A percentile compares a stretch with the other conserved stretches of the same genome.
phyloP scores from a whole-genome alignment of 2,113 vertebrate species.

The Amazona guildingii region DNA sequence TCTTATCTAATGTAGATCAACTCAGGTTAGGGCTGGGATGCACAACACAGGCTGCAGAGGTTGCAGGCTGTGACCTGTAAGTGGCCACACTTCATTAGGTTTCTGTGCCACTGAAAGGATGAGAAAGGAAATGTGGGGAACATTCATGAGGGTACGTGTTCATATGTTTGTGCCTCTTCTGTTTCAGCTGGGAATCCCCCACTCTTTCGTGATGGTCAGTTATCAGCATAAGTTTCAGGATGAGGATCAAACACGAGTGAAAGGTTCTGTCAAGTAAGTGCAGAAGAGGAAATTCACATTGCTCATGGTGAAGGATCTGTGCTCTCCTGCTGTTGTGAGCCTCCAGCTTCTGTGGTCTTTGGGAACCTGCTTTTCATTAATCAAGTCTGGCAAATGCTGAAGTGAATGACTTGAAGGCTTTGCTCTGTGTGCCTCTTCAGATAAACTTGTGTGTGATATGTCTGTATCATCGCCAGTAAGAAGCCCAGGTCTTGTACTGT shows the following conservation, averaged over 20 bases:
- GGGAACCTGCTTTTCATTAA: background rate
- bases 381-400: background rate
- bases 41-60: background rate
- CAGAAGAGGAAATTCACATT: background rate
- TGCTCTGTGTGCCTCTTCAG: background rate
- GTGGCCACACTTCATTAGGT: background rate
- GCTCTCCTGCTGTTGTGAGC: background rate
- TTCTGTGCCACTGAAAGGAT: background rate
- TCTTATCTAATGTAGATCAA: accelerated
- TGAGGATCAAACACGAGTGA: constrained; percentile 94
- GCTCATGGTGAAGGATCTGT: background rate
- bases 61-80: background rate
- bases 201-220: constrained; percentile 94
- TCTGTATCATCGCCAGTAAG: background rate
- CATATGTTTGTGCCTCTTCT: background rate
- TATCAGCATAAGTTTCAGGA: constrained; percentile 99
- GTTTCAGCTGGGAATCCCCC: constrained; percentile 92
- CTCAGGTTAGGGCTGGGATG: background rate
- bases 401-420: background rate
- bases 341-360: background rate
- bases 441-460: background rate
- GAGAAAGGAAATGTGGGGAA: background rate
- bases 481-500: background rate
- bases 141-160: accelerated
- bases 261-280: constrained; percentile 94